Conservation (phyloP, 2,113 vertebrate species). For the Gracilinanus agilis region DNA sequence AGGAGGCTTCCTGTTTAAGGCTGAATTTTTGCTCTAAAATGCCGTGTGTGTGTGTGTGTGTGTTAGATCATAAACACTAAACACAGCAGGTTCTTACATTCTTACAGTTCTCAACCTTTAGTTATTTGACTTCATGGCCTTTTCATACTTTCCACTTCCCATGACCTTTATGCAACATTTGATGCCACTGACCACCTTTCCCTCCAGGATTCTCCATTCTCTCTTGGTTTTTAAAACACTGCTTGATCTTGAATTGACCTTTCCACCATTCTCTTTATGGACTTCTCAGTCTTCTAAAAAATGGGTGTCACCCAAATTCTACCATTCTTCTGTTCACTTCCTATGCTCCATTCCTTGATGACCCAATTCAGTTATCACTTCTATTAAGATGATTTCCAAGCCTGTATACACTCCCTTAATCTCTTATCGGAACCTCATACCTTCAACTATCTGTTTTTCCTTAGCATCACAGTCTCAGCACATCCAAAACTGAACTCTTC, state of each 20-base stretch:
- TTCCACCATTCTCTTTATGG: neutral
- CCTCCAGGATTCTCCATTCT: neutral
- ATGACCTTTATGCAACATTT: neutral
- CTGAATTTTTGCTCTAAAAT: neutral
- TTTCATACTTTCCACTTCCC: neutral
- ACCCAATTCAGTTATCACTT: neutral
- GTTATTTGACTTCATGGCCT: neutral
- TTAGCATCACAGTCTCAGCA: neutral
- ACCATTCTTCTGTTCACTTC: neutral
- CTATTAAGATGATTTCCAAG: neutral
- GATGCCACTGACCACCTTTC: neutral
- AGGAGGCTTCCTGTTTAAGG: neutral
- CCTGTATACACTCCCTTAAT: neutral
- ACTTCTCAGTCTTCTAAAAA: neutral
- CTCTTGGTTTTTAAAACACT: neutral
- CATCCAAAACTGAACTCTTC: neutral
- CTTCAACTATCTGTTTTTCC: neutral
- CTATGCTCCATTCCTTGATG: neutral
- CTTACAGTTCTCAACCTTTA: neutral
- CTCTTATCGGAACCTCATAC: neutral
- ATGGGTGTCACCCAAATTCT: neutral
- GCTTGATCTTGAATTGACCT: neutral
- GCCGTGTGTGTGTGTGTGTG: neutral
- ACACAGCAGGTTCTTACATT: neutral
- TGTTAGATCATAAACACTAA: neutral